These are phyloP conservation scores for Pseudomyrmex flavicornis DNA, from an alignment of 1,140 invertebrate species.

Conservation along the genomic window DNA sequence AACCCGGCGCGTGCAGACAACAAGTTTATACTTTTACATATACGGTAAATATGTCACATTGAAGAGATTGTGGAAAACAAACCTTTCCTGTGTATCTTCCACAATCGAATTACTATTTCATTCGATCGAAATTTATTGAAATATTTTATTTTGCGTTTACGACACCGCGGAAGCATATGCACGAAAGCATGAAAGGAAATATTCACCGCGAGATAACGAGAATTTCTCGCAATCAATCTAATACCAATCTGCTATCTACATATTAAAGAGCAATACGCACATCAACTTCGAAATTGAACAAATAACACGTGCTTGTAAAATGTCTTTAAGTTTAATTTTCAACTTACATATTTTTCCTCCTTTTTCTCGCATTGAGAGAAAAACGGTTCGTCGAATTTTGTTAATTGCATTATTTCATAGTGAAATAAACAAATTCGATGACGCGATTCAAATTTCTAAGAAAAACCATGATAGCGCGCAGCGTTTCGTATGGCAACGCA, in stretches of 20 bases:
- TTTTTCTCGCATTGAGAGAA: slow-evolving; percentile 9
- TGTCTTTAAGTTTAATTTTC: neutral
- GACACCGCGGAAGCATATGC: neutral
- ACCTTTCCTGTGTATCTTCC: neutral
- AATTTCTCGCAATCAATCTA: slow-evolving; percentile 15
- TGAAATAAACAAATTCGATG: neutral
- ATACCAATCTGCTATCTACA: neutral
- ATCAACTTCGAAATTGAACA: no score
- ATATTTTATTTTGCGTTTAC: neutral
- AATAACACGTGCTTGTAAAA: slow-evolving; percentile 10
- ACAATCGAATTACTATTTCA: neutral
- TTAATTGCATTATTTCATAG: slow-evolving; percentile 35
- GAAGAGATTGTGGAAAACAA: neutral
- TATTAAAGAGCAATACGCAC: no score
- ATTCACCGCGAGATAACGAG: slow-evolving; percentile 16
- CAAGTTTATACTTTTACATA: neutral
- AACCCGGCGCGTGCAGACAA: slow-evolving; percentile 25
- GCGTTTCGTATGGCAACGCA: neutral
- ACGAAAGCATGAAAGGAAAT: slow-evolving; percentile 24
- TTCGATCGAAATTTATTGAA: slow-evolving; percentile 30
- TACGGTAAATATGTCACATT: slow-evolving; percentile 16
- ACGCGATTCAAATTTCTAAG: neutral
- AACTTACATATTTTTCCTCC: slow-evolving; percentile 51
- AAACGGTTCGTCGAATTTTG: slow-evolving; percentile 2
- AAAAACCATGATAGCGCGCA: neutral